Percentiles rank a stretch among this genome's conserved stretches.
Evolutionary conservation across 2,797 vertebrate species (phyloP).

Genomic region (Crocidura indochinensis): DNA sequence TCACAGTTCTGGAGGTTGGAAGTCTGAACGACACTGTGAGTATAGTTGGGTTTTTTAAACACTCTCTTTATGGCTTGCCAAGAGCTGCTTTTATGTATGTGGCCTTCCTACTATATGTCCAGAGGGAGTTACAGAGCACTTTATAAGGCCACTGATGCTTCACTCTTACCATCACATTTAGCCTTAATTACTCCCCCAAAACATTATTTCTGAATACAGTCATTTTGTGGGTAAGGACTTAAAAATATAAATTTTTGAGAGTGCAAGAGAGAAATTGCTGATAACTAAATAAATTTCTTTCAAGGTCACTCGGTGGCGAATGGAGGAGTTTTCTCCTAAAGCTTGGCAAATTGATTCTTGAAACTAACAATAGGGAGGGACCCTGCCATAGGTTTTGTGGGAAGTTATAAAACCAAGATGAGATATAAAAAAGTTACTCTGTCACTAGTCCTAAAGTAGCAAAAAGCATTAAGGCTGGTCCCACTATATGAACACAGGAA

Average conservation of each 20-base stretch:
- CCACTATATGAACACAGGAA: too few relatives aligned
- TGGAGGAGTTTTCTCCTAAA: constrained; percentile 5
- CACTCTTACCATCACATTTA: background rate
- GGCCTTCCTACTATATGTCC: background rate
- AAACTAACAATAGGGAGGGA: background rate
- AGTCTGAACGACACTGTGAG: background rate
- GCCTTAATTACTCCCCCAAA: constrained; percentile 11
- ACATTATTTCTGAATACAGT: background rate
- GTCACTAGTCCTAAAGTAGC: too few relatives aligned
- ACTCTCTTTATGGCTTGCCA: background rate
- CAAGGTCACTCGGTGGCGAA: background rate
- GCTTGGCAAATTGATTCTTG: background rate
- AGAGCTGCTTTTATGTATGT: background rate
- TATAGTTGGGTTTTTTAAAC: background rate
- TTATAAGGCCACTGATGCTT: background rate
- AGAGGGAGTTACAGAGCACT: background rate
- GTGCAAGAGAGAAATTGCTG: background rate
- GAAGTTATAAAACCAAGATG: too few relatives aligned
- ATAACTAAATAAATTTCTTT: background rate
- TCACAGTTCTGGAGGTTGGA: background rate
- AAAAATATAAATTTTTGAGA: background rate
- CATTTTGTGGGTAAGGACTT: background rate
- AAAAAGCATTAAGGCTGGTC: too few relatives aligned
- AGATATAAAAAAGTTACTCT: too few relatives aligned
- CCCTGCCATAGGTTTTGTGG: too few relatives aligned